Evolutionary conservation across 2,113 vertebrate genomes (phyloP), one percentile per base, ranked within the genome.

Genomic region (Prochilodus magdalenae): DNA sequence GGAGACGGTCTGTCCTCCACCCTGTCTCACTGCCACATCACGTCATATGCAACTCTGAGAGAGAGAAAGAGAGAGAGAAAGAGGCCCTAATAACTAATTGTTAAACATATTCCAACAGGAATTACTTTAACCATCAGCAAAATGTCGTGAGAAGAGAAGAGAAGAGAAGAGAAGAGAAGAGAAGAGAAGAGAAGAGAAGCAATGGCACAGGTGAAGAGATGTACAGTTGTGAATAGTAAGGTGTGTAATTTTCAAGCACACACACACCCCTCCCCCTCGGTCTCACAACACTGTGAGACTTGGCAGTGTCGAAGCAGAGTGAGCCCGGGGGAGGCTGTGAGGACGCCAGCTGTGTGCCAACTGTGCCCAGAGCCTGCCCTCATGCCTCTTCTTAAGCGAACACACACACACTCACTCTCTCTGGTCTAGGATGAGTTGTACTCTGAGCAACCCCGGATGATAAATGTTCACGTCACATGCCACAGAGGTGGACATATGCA

Each of bases 301-400:
- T 80, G 78, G 59, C 67, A 73, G 78, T 22, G 30, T 62, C 30
- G 4, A 53, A 33, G 51, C 66, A 75, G 63, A 79, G 29, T 47
- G 33, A 67, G 36, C 77, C 72, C 66, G n/a, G 14, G 83, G 77
- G 63, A 75, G 63, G 22, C 40, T 44, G 69, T 55, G 55, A 70
- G 77, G 51, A 72, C 69, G 77, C 62, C 77, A 84, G 77, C 83
- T 84, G 83, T 80, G 77, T 84, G 62, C 71, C 83, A 84, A 80
- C 72, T 84, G 71, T 55, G 57, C 53, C 67, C 60, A 62, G 71
- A 72, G 22, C 65, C 30, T 72, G 55, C 55, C 75, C 75, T 72
- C 74, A 67, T 30, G 59, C 20, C 29, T 65, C 2, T 6, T 55
- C 47, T 40, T 40, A 69, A 27, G 60, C 15, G 40, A 47, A 14